Base-by-base conservation (phyloP, 2,797 vertebrate species). In the Myotis myotis region DNA sequence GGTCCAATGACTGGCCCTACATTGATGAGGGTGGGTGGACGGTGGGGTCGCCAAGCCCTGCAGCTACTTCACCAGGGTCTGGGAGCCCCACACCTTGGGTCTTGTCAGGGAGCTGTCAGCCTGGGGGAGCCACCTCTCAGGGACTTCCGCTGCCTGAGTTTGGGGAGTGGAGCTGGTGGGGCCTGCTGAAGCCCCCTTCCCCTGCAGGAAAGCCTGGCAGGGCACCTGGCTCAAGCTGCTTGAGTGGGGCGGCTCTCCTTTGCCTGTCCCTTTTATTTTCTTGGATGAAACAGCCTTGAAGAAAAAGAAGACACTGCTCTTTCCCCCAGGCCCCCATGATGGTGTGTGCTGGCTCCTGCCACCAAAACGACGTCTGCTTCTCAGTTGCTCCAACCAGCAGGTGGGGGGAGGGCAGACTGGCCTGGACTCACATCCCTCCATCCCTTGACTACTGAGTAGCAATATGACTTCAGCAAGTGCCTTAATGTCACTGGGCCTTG, bases 311-410 rank as follows among this genome's bases (percentile, higher is more conserved):
- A 76, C 72, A 60, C 78, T 86, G 83, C 78, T 92, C 79, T 95
- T 96, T 94, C 72, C 70, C 51, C 66, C 38, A 41, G 44, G n/a
- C 49, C 8, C 68, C 68, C 15, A 13, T 0, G 2, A 20, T 2
- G 28, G 53, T 1, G 0, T 33, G 72, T 93, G 95, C 89, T 49
- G 36, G 20, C 72, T 94, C 68, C 91, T 96, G 87, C 78, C 49
- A 75, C 64, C 78, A 38, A 30, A 89, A 82, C 2, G 30, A 82
- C 81, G 51, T 71, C 81, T 96, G 96, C 84, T 92, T 92, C 81
- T 47, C 84, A 55, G 49, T 33, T 22, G 76, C 19, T 41, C 30
- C 15, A 44, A 51, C 38, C 33, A 95, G 94, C 53, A 16, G 30
- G n/a, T 64, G 74, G 13, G 9, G 57, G 60, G 25, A 38, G 16